Conservation (phyloP, 2,113 vertebrate species). For the Perca flavescens region DNA sequence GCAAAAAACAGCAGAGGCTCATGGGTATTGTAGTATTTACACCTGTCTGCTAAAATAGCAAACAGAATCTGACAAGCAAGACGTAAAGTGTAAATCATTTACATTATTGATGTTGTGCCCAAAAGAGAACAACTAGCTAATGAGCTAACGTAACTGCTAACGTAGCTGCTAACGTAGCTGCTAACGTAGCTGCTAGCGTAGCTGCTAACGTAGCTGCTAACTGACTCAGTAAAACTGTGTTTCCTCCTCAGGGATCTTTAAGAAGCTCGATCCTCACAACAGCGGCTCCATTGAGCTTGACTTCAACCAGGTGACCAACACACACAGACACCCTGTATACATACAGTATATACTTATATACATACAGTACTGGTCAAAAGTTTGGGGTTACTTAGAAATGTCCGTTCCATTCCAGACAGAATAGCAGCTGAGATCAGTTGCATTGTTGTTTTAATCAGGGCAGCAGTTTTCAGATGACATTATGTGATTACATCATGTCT, state of each 20-base stretch:
- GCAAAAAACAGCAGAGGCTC: neutral
- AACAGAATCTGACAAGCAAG: neutral
- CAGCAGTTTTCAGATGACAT: too few relatives aligned
- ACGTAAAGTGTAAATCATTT: neutral
- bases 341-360: too few relatives aligned
- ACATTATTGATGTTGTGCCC: too few relatives aligned
- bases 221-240: neutral
- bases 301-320: constrained; percentile 73
- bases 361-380: too few relatives aligned
- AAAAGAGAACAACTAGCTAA: neutral
- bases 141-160: neutral
- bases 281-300: constrained; percentile 76
- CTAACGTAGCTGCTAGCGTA: neutral
- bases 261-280: constrained; percentile 61
- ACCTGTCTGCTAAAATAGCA: neutral
- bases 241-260: constrained; percentile 72
- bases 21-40: neutral
- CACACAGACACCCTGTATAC: too few relatives aligned
- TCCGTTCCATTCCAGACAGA: too few relatives aligned
- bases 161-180: neutral
- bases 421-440: too few relatives aligned
- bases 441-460: too few relatives aligned
- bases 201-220: neutral
- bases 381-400: too few relatives aligned
- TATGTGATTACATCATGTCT: too few relatives aligned